Conservation (phyloP, 2,797 vertebrate genomes). For the Xiphorhynchus erythropygius region DNA sequence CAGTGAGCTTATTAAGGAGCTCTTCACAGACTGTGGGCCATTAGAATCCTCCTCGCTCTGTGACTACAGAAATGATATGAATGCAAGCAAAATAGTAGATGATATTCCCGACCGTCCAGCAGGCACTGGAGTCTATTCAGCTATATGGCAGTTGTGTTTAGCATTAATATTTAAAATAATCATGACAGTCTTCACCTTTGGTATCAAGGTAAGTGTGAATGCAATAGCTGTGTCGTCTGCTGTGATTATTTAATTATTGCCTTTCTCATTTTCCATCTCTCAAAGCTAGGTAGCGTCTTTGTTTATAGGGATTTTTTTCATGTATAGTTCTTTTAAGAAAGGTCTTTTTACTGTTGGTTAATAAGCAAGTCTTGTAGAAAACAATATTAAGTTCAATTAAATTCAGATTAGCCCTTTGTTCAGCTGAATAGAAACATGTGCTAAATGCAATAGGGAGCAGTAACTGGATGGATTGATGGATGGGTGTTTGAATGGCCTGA, state of each 20-base stretch:
- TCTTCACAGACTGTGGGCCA: slow-evolving; percentile 96
- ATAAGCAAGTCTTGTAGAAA: not conserved
- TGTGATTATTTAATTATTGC: not conserved
- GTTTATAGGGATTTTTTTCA: not conserved
- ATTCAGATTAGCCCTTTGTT: not conserved
- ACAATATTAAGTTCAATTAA: not conserved
- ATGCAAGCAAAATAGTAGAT: slow-evolving; percentile 88
- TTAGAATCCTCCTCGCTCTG: slow-evolving; percentile 95
- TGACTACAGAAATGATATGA: slow-evolving; percentile 97
- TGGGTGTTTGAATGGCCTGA: not conserved
- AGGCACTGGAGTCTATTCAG: slow-evolving; percentile 91
- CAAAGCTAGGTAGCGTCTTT: not conserved
- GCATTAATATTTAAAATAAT: slow-evolving; percentile 98
- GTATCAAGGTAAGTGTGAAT: slow-evolving; percentile 88
- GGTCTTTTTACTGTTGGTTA: not conserved
- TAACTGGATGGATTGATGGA: not conserved
- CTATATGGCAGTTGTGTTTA: slow-evolving; percentile 97
- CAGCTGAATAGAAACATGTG: not conserved
- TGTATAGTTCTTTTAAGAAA: not conserved
- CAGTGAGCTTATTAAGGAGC: slow-evolving; percentile 97
- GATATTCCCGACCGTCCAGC: slow-evolving; percentile 89
- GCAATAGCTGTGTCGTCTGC: not conserved
- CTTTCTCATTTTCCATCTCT: not conserved
- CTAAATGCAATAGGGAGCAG: not conserved
- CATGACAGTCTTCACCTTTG: slow-evolving; percentile 99